A percentile compares a stretch with the other conserved stretches of the same genome.
phyloP scores from a whole-genome alignment of 2,797 vertebrate species.

The Anomalospiza imberbis region DNA sequence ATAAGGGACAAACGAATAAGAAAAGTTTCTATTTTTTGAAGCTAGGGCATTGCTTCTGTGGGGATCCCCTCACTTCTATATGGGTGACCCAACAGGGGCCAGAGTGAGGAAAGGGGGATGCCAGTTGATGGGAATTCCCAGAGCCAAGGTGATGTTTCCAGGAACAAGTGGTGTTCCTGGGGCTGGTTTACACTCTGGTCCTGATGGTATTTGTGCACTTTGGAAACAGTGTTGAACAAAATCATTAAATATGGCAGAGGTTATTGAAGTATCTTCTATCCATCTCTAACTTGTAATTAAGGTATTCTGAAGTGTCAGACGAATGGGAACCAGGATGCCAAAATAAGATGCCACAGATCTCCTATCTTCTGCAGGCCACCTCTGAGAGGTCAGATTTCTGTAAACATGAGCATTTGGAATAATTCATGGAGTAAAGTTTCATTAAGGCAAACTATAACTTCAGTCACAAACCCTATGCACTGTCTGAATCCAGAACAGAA shows the following conservation, averaged over 20 bases:
- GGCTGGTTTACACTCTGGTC: neutral
- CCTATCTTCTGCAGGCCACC: neutral
- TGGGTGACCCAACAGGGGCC: accelerated
- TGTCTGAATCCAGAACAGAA: neutral
- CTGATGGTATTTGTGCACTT: neutral
- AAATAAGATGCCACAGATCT: neutral
- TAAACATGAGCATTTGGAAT: neutral
- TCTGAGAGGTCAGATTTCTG: neutral
- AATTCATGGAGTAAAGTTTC: neutral
- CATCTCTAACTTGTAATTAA: neutral
- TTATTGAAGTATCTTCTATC: neutral
- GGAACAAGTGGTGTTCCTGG: neutral
- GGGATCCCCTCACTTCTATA: neutral
- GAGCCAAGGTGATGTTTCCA: neutral
- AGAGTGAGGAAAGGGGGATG: neutral
- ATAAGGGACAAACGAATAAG: neutral
- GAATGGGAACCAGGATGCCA: neutral
- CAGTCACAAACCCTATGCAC: neutral
- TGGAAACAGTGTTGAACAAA: neutral
- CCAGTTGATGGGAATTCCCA: neutral
- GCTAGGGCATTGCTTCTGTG: neutral
- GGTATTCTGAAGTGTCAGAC: neutral
- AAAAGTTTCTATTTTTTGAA: neutral
- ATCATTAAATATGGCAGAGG: neutral
- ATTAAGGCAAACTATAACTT: neutral